Evolutionary conservation across 2,113 vertebrate species (phyloP).

Genomic region (Romanogobio albipinnatus): DNA sequence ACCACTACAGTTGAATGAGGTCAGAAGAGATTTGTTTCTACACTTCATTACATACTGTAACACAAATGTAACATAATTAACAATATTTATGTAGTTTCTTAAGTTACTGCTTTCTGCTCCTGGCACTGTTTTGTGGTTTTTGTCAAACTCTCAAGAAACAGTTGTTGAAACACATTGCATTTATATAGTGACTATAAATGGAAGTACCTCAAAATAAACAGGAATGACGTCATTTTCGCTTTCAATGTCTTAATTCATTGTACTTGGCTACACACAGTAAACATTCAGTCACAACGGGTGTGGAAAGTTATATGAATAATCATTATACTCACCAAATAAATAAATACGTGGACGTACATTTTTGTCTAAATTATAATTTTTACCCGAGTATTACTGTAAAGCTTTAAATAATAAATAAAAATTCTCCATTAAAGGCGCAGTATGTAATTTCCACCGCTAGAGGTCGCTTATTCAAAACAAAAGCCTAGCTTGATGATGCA

Average conservation of each 20-base stretch:
- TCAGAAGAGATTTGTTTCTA: slow-evolving; percentile 50
- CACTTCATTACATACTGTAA: slow-evolving; percentile 52
- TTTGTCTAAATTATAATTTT: background rate
- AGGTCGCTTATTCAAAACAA: too few relatives aligned
- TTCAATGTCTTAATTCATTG: background rate
- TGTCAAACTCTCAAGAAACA: slow-evolving; percentile 27
- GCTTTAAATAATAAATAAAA: too few relatives aligned
- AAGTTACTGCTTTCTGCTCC: slow-evolving; percentile 49
- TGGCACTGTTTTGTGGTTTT: slow-evolving; percentile 25
- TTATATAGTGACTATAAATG: slow-evolving; percentile 58
- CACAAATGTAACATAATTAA: slow-evolving; percentile 49
- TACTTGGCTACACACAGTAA: background rate
- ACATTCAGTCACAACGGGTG: background rate
- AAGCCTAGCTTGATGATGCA: too few relatives aligned
- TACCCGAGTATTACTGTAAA: too few relatives aligned
- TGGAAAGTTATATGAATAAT: too few relatives aligned
- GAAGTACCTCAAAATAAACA: slow-evolving; percentile 56
- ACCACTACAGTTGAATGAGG: slow-evolving; percentile 63
- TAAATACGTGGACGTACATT: background rate
- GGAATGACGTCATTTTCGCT: slow-evolving; percentile 35
- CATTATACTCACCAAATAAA: background rate
- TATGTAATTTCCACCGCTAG: too few relatives aligned
- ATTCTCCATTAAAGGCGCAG: too few relatives aligned
- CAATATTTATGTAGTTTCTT: slow-evolving; percentile 54
- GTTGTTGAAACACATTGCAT: slow-evolving; percentile 34